Percentiles rank a stretch among this genome's conserved stretches.
phyloP scores from a whole-genome alignment of 2,888 invertebrate species.

The Hymenopus coronatus region DNA sequence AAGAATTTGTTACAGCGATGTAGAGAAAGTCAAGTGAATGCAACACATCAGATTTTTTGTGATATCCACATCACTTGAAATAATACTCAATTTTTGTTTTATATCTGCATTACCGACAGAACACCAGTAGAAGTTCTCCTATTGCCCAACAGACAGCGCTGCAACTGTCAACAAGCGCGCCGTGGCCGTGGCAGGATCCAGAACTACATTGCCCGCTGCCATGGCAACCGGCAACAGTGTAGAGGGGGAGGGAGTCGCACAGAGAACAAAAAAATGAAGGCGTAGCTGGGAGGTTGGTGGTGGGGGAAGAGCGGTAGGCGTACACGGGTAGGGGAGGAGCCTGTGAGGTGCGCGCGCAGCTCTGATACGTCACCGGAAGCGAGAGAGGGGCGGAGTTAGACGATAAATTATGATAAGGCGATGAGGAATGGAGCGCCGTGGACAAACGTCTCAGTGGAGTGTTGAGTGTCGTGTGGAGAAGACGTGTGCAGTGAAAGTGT shows the following conservation, averaged over 20 bases:
- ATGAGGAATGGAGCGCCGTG: background rate
- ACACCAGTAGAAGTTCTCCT: background rate
- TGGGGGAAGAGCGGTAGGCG: background rate
- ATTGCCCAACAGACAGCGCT: background rate
- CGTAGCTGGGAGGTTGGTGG: background rate
- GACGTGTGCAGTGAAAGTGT: background rate
- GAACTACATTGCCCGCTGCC: background rate
- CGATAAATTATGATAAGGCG: constrained; percentile 11
- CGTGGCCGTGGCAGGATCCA: background rate
- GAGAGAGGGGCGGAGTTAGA: constrained; percentile 4
- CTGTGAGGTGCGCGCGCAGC: constrained; percentile 14
- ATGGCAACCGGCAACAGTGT: background rate
- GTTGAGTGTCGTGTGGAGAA: background rate
- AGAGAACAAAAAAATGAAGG: background rate
- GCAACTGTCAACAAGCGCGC: background rate
- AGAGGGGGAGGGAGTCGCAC: background rate
- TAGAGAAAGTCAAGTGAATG: too few species aligned
- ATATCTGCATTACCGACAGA: background rate
- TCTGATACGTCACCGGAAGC: constrained; percentile 27
- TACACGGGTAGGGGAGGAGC: background rate
- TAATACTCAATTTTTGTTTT: too few species aligned
- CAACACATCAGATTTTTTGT: too few species aligned
- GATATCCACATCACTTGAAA: too few species aligned
- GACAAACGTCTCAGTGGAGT: background rate
- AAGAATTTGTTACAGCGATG: too few species aligned